These are phyloP conservation scores for Uria lomvia DNA, from an alignment of 2,113 vertebrate species.

Conservation along the genomic window DNA sequence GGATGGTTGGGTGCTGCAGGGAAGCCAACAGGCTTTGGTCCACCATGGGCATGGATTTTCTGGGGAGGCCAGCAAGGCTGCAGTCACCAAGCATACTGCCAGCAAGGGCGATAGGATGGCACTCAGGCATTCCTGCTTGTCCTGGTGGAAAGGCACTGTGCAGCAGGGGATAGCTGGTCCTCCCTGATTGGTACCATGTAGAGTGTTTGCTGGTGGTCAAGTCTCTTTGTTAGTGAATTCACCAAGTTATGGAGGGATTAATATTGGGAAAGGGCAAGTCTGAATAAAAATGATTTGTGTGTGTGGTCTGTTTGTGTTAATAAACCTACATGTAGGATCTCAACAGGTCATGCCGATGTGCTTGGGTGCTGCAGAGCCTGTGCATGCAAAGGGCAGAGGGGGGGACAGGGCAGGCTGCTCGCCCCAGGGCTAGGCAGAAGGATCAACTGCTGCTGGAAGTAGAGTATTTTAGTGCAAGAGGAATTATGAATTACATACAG, in stretches of 20 bases:
- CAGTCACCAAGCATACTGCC: background rate
- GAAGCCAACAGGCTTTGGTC: background rate
- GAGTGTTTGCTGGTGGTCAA: background rate
- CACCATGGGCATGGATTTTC: background rate
- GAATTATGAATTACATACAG: background rate
- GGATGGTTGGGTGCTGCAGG: background rate
- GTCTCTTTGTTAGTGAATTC: background rate
- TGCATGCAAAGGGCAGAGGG: background rate
- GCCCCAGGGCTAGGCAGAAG: too few relatives aligned
- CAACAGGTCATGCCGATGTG: background rate
- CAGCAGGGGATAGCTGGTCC: background rate
- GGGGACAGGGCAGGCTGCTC: background rate
- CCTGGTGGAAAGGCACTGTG: background rate
- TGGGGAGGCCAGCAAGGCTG: background rate
- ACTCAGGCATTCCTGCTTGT: background rate
- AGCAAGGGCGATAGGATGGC: too few relatives aligned
- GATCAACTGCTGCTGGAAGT: too few relatives aligned
- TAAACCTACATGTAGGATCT: background rate
- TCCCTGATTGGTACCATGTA: too few relatives aligned
- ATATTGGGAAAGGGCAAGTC: background rate
- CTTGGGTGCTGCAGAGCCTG: background rate
- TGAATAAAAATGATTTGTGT: background rate
- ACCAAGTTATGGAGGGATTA: background rate
- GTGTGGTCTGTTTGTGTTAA: background rate
- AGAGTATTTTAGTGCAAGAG: background rate